Evolutionary conservation across 2,888 invertebrate genomes (phyloP), one percentile per base, ranked within the genome.

Genomic region (Rapana venosa): DNA sequence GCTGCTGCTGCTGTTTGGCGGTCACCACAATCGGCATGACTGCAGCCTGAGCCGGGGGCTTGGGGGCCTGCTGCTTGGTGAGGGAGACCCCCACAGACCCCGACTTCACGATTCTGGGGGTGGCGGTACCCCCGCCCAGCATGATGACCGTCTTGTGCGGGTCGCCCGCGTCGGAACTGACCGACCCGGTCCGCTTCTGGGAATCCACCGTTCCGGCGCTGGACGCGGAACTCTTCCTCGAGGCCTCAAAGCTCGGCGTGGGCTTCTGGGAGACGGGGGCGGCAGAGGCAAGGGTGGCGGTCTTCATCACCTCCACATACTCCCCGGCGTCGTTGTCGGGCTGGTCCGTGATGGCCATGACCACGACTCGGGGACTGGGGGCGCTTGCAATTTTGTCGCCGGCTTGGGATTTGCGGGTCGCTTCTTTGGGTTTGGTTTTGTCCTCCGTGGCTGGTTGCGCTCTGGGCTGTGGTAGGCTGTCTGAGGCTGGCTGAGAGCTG

Each of bases 41-140:
- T 4, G 30, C 87, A 0, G n/a, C n/a, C 2, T 13, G 13, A 17
- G 87, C 87, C 1, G 56, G 36, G 0, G 87, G 74, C 26, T 77
- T 87, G 26, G 87, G 87, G 1, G 79, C 87, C 66, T 47, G 77
- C 30, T 74, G 47, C 77, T 79, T 88, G 0, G 88, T 81, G 22
- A 32, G 30, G 0, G 88, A 88, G 13, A 88, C 35, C 13, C 88
- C 88, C 26, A 88, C 79, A 1, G 88, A 88, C 15, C 88, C 88
- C 8, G 88, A 20, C 35, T 88, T 56, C 22, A 61, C 32, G 35
- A 88, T 74, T 61, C 32, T 17, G 22, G 77, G 88, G 1, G 22
- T 81, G 58, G 32, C 36, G 32, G 1, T 81, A 17, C 61, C 35
- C 30, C 87, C 47, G 0, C n/a, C 61, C 4, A 88, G 22, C 36